These are phyloP conservation scores for Bilobella aurantiaca DNA, from an alignment of 1,140 invertebrate species.

Conservation along the genomic window DNA sequence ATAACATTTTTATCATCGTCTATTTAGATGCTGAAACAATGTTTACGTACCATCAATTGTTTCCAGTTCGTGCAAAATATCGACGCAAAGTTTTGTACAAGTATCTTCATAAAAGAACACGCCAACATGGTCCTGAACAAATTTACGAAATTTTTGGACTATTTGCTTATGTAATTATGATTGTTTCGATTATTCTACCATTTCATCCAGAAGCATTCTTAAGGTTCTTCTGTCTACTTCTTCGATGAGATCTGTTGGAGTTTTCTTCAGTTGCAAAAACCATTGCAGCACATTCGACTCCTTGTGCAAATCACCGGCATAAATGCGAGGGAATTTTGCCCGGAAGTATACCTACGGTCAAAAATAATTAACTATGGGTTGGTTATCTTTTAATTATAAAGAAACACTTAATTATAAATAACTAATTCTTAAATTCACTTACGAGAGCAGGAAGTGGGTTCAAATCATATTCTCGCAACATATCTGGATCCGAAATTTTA, in stretches of 20 bases:
- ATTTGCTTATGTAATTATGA: too few relatives aligned
- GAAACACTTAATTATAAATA: too few relatives aligned
- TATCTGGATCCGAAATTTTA: slow-evolving; percentile 79
- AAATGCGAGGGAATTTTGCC: slow-evolving; percentile 80
- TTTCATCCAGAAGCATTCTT: slow-evolving; percentile 74
- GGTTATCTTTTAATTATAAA: neutral
- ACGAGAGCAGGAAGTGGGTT: slow-evolving; percentile 62
- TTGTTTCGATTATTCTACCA: slow-evolving; percentile 57
- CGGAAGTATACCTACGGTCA: slow-evolving; percentile 58
- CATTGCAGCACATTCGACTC: slow-evolving; percentile 54
- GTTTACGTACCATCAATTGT: slow-evolving; percentile 52
- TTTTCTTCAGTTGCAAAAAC: slow-evolving; percentile 73
- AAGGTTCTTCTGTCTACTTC: slow-evolving; percentile 80
- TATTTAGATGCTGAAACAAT: too few relatives aligned
- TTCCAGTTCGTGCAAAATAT: slow-evolving; percentile 76
- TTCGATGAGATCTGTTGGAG: slow-evolving; percentile 78
- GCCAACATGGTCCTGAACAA: slow-evolving; percentile 4
- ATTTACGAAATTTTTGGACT: too few relatives aligned
- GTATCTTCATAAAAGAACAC: slow-evolving; percentile 53
- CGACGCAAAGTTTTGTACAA: slow-evolving; percentile 66
- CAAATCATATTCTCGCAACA: slow-evolving; percentile 81
- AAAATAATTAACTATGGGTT: slow-evolving; percentile 35
- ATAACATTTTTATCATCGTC: slow-evolving; percentile 17
- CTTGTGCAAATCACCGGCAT: slow-evolving; percentile 44
- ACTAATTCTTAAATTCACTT: too few relatives aligned